Evolutionary conservation across 2,797 vertebrate genomes (phyloP).

Genomic region (Trachurus trachurus): DNA sequence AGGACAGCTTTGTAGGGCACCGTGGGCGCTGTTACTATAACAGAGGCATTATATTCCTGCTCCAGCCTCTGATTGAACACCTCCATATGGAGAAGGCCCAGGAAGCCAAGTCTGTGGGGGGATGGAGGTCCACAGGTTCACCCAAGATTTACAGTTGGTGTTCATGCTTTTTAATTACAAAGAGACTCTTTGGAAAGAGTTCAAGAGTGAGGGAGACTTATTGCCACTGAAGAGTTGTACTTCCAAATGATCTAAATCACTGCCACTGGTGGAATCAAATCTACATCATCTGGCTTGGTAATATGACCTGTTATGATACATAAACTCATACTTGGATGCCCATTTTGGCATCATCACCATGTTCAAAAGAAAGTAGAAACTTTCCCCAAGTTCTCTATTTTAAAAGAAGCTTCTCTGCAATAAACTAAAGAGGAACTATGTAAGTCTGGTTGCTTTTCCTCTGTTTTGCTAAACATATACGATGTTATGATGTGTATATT

Average conservation of each 20-base stretch:
- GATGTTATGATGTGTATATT: too few species aligned
- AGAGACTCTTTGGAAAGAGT: constrained; percentile 45
- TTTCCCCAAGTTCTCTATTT: background rate
- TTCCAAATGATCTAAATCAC: constrained; percentile 21
- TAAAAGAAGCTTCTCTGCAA: background rate
- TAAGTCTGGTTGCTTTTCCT: too few species aligned
- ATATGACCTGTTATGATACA: constrained; percentile 29
- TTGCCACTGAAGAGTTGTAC: background rate
- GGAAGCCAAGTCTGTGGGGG: constrained; percentile 91
- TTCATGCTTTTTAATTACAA: constrained; percentile 50
- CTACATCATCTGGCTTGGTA: constrained; percentile 28
- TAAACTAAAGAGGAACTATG: background rate
- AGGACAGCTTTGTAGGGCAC: constrained; percentile 96
- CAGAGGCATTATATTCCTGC: constrained; percentile 95
- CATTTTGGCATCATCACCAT: constrained; percentile 11
- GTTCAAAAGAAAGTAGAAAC: constrained; percentile 13
- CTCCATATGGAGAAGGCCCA: constrained; percentile 98
- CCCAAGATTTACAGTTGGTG: constrained; percentile 28
- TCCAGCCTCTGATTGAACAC: constrained; percentile 98
- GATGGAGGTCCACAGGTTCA: constrained; percentile 19
- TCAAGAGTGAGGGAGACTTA: constrained; percentile 26
- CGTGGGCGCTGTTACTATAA: constrained; percentile 95
- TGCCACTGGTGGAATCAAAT: constrained; percentile 15
- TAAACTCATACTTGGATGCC: constrained; percentile 27
- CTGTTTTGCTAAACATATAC: too few species aligned